Evolutionary conservation across 1,140 invertebrate genomes (phyloP), one percentile per base, ranked within the genome.

Genomic region (Orius laevigatus): DNA sequence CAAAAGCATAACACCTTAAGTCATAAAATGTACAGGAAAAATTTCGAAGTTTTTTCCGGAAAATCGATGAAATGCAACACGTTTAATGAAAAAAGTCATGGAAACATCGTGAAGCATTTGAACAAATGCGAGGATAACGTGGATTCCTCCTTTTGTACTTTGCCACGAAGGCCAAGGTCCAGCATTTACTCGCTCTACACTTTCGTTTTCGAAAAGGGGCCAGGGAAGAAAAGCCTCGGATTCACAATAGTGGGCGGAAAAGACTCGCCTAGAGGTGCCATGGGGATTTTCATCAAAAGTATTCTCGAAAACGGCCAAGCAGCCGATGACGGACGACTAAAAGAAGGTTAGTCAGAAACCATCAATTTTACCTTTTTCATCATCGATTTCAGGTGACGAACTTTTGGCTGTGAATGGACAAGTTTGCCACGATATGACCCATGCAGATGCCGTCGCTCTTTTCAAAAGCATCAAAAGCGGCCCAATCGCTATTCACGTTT

Each of bases 381-480:
- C n/a, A n/a, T n/a, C n/a, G n/a, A n/a, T n/a, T n/a, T n/a, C 64
- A 84, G 83, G 82, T 19, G 87, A 92, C 64, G 87, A 91, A 66
- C 80, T 92, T 56, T 65, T 90, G 49, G 79, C 81, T 38, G 75
- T 92, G 18, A 91, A 91, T 66, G 84, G 84, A 16, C 73, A 81
- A 53, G 72, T 78, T 12, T 76, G 85, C 54, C 76, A 82, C 54
- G 83, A 86, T 54, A 69, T 87, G 43, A 84, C 83, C 1, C 88
- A 91, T 63, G 70, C 78, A 31, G 81, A 90, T 63, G 86, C 84
- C 6, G 74, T 91, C 34, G 73, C 75, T 36, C 68, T 84, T 18
- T 91, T 92, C 65, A 84, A 88, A 54, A 75, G 76, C 46, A 78
- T 85, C 33, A 78, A 82, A 63, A 73, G 67, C 56, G 84, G 84